A percentile compares a stretch with the other conserved stretches of the same genome.
phyloP scores from a whole-genome alignment of 2,797 vertebrate genomes.

The Lacerta viridis region DNA sequence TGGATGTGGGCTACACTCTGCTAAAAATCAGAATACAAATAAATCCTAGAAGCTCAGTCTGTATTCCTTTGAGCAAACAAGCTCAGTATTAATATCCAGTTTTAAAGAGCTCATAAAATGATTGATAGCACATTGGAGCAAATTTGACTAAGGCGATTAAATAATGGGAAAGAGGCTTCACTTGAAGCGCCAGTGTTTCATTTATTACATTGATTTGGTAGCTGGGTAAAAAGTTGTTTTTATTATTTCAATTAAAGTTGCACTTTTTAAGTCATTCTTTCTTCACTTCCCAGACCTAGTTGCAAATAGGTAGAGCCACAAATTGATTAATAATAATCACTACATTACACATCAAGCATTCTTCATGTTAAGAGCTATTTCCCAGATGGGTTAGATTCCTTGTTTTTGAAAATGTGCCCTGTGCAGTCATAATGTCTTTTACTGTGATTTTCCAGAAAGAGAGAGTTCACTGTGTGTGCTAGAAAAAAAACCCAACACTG shows the following conservation, averaged over 20 bases:
- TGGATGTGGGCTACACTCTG: slow-evolving; percentile 14
- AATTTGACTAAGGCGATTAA: slow-evolving; percentile 43
- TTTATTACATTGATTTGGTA: slow-evolving; percentile 46
- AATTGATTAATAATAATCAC: slow-evolving; percentile 29
- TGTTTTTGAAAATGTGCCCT: neutral
- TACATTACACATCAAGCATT: slow-evolving; percentile 8
- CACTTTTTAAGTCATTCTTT: slow-evolving; percentile 41
- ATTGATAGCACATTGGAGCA: slow-evolving; percentile 35
- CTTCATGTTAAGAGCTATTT: neutral
- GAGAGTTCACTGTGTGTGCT: neutral
- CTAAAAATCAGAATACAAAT: slow-evolving; percentile 35
- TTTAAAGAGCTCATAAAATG: slow-evolving; percentile 47
- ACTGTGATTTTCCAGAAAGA: neutral
- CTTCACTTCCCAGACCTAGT: neutral
- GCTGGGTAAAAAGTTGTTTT: neutral
- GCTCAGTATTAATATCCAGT: slow-evolving; percentile 38
- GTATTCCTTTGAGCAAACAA: slow-evolving; percentile 42
- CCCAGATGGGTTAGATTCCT: neutral
- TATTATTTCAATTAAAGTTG: slow-evolving; percentile 13
- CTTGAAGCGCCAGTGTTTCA: slow-evolving; percentile 19
- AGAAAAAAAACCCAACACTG: neutral
- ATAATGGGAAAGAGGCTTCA: slow-evolving; percentile 36
- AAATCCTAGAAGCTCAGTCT: neutral
- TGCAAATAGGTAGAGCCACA: neutral
- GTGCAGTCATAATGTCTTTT: neutral